Conservation (phyloP, 2,888 invertebrate genomes). For the Stenolophus ochropezus region DNA sequence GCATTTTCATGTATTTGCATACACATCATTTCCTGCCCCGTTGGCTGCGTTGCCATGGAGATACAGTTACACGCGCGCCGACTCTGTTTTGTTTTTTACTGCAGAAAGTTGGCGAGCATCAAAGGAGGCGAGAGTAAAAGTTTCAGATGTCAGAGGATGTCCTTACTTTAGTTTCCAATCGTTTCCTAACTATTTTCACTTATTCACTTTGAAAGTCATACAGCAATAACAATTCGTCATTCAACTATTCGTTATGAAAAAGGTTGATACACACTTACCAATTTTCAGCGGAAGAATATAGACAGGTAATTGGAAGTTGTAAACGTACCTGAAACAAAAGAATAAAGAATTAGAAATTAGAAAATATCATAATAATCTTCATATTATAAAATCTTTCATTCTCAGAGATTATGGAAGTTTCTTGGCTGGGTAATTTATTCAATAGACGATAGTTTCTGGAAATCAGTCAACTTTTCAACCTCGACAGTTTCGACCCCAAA, state of each 20-base stretch:
- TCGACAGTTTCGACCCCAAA: too few species aligned
- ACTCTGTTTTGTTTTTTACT: conserved; percentile 7
- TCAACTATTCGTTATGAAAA: background rate
- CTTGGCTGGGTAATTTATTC: too few species aligned
- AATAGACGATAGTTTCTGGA: too few species aligned
- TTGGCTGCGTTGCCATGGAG: background rate
- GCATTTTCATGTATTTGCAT: conserved; percentile 12
- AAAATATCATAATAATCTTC: too few species aligned
- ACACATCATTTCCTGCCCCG: conserved; percentile 5
- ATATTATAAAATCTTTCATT: too few species aligned
- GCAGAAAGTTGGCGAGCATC: conserved; percentile 5
- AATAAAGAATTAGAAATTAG: too few species aligned
- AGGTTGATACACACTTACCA: background rate
- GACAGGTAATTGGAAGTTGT: background rate
- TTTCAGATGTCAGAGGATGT: background rate
- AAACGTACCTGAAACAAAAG: background rate
- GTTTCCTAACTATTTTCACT: background rate
- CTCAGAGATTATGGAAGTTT: too few species aligned
- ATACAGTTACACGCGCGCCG: background rate
- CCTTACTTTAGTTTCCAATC: background rate
- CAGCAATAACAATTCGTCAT: background rate
- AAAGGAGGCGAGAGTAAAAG: conserved; percentile 24
- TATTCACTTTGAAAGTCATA: background rate
- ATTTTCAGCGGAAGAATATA: background rate
- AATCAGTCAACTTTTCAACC: too few species aligned